Conservation (phyloP, 2,888 invertebrate genomes). For the Cataglyphis livida region DNA sequence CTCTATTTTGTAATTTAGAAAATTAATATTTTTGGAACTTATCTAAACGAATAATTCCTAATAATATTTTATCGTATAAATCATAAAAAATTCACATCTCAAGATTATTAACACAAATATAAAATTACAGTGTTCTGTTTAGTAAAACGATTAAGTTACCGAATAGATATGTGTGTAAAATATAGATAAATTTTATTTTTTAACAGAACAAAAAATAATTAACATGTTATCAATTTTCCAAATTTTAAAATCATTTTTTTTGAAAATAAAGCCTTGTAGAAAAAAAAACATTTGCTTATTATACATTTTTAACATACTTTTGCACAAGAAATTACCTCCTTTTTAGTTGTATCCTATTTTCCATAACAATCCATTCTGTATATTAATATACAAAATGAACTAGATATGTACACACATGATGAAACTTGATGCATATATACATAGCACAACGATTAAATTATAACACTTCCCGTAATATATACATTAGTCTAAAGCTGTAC, state of each 20-base stretch:
- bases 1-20: too few species aligned
- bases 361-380: not conserved
- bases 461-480: constrained; percentile 37
- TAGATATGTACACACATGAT: constrained; percentile 50
- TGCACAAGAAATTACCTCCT: not conserved
- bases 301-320: not conserved
- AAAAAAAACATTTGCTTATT: not conserved
- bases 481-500: constrained; percentile 53
- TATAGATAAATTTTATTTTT: not conserved
- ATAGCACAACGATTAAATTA: constrained; percentile 56
- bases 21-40: too few species aligned
- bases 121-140: not conserved
- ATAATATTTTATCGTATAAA: too few species aligned
- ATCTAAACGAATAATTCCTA: too few species aligned
- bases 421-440: constrained; percentile 49
- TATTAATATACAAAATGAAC: constrained; percentile 45
- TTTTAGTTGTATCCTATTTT: not conserved
- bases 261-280: not conserved
- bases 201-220: not conserved
- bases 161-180: too few species aligned
- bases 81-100: too few species aligned
- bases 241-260: not conserved
- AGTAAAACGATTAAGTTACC: not conserved
- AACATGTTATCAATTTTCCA: not conserved
- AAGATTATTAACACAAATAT: too few species aligned